Evolutionary conservation across 2,797 vertebrate species (phyloP).

Genomic region (Artibeus jamaicensis): DNA sequence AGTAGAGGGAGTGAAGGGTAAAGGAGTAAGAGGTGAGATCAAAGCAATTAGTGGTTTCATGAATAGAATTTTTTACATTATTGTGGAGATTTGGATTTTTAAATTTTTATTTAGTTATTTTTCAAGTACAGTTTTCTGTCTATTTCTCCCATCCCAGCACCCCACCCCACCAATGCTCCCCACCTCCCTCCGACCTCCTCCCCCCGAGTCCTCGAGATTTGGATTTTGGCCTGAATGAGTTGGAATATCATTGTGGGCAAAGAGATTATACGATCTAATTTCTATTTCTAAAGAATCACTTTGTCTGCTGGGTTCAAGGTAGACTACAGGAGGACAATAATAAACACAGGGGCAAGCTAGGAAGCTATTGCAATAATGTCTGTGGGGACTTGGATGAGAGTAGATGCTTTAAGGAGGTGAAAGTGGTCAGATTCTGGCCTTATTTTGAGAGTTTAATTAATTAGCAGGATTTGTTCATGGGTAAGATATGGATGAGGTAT

Average conservation of each 20-base stretch:
- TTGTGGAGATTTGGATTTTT: no score
- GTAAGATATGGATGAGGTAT: background rate
- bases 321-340: background rate
- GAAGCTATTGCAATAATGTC: background rate
- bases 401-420: background rate
- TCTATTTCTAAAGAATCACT: background rate
- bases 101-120: no score
- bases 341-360: background rate
- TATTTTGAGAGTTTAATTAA: background rate
- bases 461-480: background rate
- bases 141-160: no score
- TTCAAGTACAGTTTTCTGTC: no score
- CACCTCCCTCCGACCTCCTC: no score
- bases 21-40: background rate
- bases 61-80: no score
- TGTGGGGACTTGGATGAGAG: background rate
- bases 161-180: no score
- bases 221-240: background rate
- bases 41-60: background rate
- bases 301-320: background rate
- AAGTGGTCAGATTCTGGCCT: background rate
- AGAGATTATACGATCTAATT: background rate
- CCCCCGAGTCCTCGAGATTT: no score
- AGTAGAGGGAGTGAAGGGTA: background rate
- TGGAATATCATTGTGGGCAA: background rate